A percentile compares a stretch with the other conserved stretches of the same genome.
Evolutionary conservation across 2,888 invertebrate species (phyloP).

Genomic region (Conomelus anceps): DNA sequence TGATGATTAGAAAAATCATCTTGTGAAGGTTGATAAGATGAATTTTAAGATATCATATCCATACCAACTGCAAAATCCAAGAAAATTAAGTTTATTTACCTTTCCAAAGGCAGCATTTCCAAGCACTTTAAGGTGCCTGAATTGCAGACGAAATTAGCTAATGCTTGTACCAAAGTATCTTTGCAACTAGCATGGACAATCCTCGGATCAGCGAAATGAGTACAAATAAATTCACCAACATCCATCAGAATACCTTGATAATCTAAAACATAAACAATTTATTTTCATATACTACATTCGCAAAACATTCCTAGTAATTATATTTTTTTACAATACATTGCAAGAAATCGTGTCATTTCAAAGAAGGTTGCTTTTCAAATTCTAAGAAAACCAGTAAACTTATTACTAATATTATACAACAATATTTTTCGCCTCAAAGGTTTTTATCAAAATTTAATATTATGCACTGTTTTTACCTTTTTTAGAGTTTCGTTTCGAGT

Average conservation of each 20-base stretch:
- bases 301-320: background rate
- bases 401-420: too few species aligned
- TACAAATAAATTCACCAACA: constrained; percentile 64
- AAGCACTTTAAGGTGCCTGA: constrained; percentile 62
- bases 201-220: constrained; percentile 67
- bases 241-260: constrained; percentile 46
- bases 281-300: background rate
- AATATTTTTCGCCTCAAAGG: too few species aligned
- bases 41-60: too few species aligned
- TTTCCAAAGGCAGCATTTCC: constrained; percentile 58
- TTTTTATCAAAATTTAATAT: too few species aligned
- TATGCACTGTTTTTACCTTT: too few species aligned
- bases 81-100: constrained; percentile 44
- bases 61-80: too few species aligned
- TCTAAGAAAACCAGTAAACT: too few species aligned
- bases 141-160: constrained; percentile 71
- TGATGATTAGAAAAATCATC: too few species aligned
- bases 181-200: constrained; percentile 68
- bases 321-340: background rate
- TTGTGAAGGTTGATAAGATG: too few species aligned
- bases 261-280: background rate
- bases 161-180: constrained; percentile 66
- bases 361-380: too few species aligned
- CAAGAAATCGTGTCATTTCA: too few species aligned
- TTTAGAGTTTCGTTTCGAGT: too few species aligned